Conservation (phyloP, 2,797 vertebrate genomes). For the Acomys russatus region DNA sequence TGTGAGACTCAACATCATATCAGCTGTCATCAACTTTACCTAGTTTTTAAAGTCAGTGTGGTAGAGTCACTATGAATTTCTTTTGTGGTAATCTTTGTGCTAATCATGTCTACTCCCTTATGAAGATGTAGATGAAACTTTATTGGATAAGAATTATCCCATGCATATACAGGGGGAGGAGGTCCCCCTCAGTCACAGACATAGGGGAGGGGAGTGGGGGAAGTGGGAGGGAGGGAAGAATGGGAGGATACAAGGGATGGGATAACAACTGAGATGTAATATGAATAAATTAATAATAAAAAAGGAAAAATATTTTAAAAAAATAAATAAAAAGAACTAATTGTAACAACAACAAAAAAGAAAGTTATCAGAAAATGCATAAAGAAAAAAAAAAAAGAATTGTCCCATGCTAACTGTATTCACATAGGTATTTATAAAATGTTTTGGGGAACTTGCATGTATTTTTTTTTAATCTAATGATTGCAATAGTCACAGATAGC, state of each 20-base stretch:
- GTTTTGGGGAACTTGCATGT: not conserved
- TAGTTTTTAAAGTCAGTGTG: not conserved
- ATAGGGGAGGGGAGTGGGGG: too few relatives aligned
- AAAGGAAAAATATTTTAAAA: too few relatives aligned
- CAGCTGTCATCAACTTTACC: not conserved
- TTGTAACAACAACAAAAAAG: too few relatives aligned
- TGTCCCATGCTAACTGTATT: conserved; percentile 11
- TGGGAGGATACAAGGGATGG: too few relatives aligned
- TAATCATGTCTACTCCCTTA: not conserved
- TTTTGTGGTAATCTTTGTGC: conserved; percentile 2
- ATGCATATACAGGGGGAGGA: too few relatives aligned
- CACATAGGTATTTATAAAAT: not conserved
- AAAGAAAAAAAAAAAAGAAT: too few relatives aligned
- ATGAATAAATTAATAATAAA: too few relatives aligned
- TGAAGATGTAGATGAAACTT: not conserved
- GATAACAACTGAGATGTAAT: too few relatives aligned
- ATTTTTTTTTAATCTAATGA: not conserved
- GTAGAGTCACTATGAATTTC: not conserved
- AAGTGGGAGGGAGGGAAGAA: too few relatives aligned
- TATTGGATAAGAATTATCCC: not conserved
- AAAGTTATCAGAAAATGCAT: too few relatives aligned
- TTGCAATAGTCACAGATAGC: not conserved
- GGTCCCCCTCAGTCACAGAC: too few relatives aligned
- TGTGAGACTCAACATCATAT: not conserved
- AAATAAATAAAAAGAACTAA: too few relatives aligned